A percentile compares a stretch with the other conserved stretches of the same genome.
phyloP scores from a whole-genome alignment of 2,113 vertebrate species.

The Lontra canadensis region DNA sequence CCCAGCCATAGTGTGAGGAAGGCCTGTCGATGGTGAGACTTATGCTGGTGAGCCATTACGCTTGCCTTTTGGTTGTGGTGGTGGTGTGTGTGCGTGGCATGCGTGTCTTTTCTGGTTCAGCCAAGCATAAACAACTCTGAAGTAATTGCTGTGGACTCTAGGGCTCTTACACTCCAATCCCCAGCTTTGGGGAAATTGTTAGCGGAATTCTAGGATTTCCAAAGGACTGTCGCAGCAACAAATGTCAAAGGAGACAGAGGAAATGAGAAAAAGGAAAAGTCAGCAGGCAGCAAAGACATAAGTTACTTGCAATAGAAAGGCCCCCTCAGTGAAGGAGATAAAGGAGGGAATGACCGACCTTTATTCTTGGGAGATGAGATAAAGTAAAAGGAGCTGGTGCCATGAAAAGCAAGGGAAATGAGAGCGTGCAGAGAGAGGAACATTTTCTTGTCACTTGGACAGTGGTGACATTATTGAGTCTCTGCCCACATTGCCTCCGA shows the following conservation, averaged over 20 bases:
- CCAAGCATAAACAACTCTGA: background rate
- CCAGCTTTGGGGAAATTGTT: background rate
- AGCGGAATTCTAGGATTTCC: constrained; percentile 29
- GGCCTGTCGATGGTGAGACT: background rate
- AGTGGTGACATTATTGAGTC: constrained; percentile 25
- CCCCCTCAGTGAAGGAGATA: background rate
- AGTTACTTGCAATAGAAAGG: constrained; percentile 22
- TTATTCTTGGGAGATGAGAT: background rate
- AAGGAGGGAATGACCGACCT: constrained; percentile 46
- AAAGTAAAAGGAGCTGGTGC: background rate
- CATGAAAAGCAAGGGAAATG: background rate
- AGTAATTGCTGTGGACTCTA: background rate
- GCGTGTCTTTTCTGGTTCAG: background rate
- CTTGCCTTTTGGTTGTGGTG: background rate
- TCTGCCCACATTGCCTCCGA: background rate
- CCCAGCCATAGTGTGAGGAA: background rate
- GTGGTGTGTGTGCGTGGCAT: background rate
- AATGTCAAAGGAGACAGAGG: constrained; percentile 50
- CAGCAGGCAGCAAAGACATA: constrained; percentile 19
- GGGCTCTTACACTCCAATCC: background rate
- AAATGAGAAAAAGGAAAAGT: background rate
- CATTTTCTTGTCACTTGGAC: background rate
- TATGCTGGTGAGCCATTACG: background rate
- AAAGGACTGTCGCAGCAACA: background rate
- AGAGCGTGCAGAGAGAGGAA: background rate